Percentiles rank a stretch among this genome's conserved stretches.
phyloP scores from a whole-genome alignment of 2,888 invertebrate species.

The Leucophenga maculata region DNA sequence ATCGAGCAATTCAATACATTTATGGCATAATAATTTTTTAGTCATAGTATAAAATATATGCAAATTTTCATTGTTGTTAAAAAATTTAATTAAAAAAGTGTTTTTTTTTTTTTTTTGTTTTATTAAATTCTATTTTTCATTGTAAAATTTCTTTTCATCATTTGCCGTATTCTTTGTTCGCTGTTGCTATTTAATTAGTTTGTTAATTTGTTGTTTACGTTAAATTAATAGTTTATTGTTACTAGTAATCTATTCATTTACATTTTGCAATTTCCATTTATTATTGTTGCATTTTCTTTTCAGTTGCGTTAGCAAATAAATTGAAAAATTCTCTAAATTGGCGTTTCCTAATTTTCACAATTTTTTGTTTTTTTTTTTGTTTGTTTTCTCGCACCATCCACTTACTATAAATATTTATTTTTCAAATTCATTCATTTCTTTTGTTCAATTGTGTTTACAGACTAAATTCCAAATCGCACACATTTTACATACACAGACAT shows the following conservation, averaged over 20 bases:
- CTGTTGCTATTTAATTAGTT: slow-evolving; percentile 1
- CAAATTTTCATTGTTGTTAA: no score
- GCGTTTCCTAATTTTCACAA: not conserved
- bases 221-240: no score
- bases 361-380: not conserved
- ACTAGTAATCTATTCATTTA: not conserved
- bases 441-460: not conserved
- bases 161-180: not conserved
- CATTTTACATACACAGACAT: not conserved
- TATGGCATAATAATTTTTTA: no score
- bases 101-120: not conserved
- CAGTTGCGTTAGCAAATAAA: not conserved
- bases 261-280: not conserved
- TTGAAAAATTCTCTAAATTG: not conserved
- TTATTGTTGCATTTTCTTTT: not conserved
- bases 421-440: no score
- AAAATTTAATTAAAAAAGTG: no score
- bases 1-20: no score
- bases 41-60: no score
- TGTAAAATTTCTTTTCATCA: no score
- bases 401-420: no score
- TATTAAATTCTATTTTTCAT: not conserved
- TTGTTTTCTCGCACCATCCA: not conserved
- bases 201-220: not conserved
- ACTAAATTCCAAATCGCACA: not conserved